phyloP scores from a whole-genome alignment of 2,888 invertebrate genomes.

The Thymelicus acteon region DNA sequence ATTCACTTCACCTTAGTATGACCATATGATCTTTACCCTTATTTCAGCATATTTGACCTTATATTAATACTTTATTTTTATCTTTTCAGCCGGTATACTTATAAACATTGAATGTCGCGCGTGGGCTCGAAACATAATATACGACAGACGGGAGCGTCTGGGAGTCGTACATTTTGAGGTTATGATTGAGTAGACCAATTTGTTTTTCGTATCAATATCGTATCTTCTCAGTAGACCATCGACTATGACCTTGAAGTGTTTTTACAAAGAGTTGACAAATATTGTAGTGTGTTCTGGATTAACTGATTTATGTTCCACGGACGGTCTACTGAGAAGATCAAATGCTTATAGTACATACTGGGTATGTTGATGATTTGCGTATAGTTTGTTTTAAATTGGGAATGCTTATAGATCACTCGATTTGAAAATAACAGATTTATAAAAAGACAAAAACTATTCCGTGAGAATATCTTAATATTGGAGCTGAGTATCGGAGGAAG shows the following conservation, averaged over 20 bases:
- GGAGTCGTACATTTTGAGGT: slow-evolving; percentile 86
- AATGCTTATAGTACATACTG: slow-evolving; percentile 11
- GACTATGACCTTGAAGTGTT: too few relatives aligned
- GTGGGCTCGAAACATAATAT: slow-evolving; percentile 94
- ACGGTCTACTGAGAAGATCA: slow-evolving; percentile 23
- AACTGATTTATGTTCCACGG: too few relatives aligned
- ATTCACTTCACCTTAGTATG: too few relatives aligned
- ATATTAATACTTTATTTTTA: slow-evolving; percentile 33
- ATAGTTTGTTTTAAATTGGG: neutral
- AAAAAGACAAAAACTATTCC: neutral
- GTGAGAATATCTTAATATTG: neutral
- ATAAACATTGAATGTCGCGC: slow-evolving; percentile 93
- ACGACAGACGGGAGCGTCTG: slow-evolving; percentile 87
- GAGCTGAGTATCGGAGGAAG: too few relatives aligned
- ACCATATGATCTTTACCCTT: too few relatives aligned
- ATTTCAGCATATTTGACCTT: neutral
- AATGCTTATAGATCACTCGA: neutral
- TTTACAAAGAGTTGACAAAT: too few relatives aligned
- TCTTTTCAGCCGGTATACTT: slow-evolving; percentile 82
- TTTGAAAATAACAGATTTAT: neutral
- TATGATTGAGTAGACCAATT: slow-evolving; percentile 75
- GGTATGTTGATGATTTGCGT: neutral
- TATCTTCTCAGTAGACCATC: slow-evolving; percentile 39
- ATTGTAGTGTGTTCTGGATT: too few relatives aligned
- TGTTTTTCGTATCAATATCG: slow-evolving; percentile 5